Percentiles rank a stretch among this genome's conserved stretches.
Evolutionary conservation across 2,113 vertebrate genomes (phyloP).

Genomic region (Takifugu flavidus): DNA sequence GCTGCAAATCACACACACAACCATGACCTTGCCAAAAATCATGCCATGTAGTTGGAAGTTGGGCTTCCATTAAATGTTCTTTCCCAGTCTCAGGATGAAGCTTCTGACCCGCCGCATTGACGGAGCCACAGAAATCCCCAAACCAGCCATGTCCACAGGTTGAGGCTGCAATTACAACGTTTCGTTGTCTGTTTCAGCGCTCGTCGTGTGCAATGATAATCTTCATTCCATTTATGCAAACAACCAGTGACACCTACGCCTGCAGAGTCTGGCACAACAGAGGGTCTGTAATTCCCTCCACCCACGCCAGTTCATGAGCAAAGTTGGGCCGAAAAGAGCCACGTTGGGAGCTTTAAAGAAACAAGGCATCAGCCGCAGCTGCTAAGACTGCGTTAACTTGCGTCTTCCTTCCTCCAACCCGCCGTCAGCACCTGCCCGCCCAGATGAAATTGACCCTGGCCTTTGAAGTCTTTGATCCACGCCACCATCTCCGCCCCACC

Average conservation of each 20-base stretch:
- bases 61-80: background rate
- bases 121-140: too few species aligned
- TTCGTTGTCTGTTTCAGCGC: too few species aligned
- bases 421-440: background rate
- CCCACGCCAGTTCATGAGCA: conserved; percentile 7
- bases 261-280: conserved; percentile 10
- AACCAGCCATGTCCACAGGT: too few species aligned
- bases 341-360: too few species aligned
- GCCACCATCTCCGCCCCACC: conserved; percentile 21
- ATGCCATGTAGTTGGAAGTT: conserved; percentile 20
- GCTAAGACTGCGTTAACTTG: too few species aligned
- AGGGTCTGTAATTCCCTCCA: conserved; percentile 5
- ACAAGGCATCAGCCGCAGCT: too few species aligned
- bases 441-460: conserved; percentile 29
- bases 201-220: too few species aligned
- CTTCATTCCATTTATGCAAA: too few species aligned
- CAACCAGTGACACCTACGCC: too few species aligned
- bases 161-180: too few species aligned
- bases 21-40: conserved; percentile 17
- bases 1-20: conserved; percentile 1
- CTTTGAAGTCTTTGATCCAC: conserved; percentile 43
- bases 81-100: background rate
- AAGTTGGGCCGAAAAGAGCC: background rate
- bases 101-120: too few species aligned
- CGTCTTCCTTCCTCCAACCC: too few species aligned